These are phyloP conservation scores for Seriola rivoliana DNA, from an alignment of 2,113 vertebrate genomes.

Conservation along the genomic window DNA sequence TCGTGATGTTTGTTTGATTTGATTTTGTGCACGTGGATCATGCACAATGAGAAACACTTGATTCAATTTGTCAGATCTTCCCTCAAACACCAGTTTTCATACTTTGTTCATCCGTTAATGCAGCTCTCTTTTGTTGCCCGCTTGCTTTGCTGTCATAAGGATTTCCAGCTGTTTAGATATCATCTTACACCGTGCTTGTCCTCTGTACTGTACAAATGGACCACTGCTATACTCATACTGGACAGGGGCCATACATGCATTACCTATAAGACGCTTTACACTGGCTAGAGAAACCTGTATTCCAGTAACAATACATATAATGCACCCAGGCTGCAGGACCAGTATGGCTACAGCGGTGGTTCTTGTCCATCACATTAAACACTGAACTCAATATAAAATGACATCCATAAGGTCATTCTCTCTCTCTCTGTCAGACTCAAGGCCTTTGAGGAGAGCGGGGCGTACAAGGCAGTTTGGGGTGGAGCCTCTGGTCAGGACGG, in stretches of 20 bases:
- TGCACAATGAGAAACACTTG: no score
- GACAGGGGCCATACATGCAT: no score
- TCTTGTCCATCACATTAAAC: background rate
- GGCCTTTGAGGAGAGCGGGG: slow-evolving; percentile 82
- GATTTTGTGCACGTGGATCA: background rate
- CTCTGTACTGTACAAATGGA: background rate
- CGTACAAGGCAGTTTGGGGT: slow-evolving; percentile 85
- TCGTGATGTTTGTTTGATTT: background rate
- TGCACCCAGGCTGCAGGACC: background rate
- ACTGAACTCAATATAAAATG: background rate
- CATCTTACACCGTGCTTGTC: background rate
- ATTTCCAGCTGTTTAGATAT: background rate
- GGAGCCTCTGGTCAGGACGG: slow-evolving; percentile 80
- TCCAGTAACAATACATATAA: background rate
- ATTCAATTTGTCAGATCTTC: no score
- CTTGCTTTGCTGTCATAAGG: slow-evolving; percentile 7
- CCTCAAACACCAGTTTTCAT: background rate
- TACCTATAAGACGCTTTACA: background rate
- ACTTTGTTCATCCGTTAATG: background rate
- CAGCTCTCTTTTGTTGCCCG: background rate
- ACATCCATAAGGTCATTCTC: background rate
- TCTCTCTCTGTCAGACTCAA: slow-evolving; percentile 77
- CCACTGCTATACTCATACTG: background rate
- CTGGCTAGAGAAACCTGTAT: no score
- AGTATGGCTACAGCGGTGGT: background rate